Conservation (phyloP, 2,113 vertebrate genomes). For the Nycticebus coucang region DNA sequence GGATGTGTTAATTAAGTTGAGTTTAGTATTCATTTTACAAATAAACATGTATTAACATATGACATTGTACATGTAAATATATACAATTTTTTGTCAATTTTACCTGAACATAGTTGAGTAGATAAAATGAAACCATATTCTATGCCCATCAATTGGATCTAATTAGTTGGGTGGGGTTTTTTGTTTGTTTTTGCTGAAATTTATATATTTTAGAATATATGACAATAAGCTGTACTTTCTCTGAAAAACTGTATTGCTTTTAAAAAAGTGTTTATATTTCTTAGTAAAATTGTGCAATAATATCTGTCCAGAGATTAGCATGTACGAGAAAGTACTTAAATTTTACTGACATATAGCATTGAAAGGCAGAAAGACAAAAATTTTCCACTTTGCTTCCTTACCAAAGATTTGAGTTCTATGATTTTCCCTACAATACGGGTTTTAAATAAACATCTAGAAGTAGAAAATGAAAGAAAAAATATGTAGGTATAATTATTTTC, state of each 20-base stretch:
- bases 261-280: neutral
- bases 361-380: neutral
- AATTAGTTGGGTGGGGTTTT: neutral
- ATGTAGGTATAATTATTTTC: neutral
- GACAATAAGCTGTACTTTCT: neutral
- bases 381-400: neutral
- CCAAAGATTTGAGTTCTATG: neutral
- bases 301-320: neutral
- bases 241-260: neutral
- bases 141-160: neutral
- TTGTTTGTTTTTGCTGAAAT: neutral
- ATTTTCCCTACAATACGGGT: neutral
- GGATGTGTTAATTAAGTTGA: neutral
- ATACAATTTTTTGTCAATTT: neutral
- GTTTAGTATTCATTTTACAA: neutral
- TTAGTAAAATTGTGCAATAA: neutral
- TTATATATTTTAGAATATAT: neutral
- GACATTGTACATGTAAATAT: neutral
- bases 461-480: conserved; percentile 1
- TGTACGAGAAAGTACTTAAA: neutral
- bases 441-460: conserved; percentile 22
- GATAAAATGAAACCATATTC: neutral
- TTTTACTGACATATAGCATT: neutral
- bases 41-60: neutral
- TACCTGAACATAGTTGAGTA: neutral